A percentile compares a stretch with the other conserved stretches of the same genome.
These are phyloP conservation scores for Conus ventricosus DNA, from an alignment of 1,140 invertebrate genomes.

Conservation along the genomic window DNA sequence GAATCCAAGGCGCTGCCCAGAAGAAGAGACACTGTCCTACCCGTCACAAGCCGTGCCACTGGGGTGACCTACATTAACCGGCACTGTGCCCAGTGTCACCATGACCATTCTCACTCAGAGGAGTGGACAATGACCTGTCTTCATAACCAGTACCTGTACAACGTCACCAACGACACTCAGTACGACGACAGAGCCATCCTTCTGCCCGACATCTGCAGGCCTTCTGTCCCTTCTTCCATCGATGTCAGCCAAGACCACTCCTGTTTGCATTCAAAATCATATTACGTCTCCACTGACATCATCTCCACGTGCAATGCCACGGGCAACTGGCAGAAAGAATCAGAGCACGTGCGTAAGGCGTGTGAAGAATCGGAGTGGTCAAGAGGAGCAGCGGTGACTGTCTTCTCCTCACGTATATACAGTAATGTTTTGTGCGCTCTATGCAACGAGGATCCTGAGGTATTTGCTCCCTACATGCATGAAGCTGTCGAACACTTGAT, in stretches of 20 bases:
- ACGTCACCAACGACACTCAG: background rate
- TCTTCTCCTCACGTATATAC: background rate
- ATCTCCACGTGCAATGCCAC: slow-evolving; percentile 12
- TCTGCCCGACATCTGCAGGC: background rate
- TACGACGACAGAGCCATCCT: background rate
- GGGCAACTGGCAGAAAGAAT: background rate
- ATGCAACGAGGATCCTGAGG: background rate
- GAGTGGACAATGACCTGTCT: background rate
- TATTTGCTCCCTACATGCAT: too few species aligned
- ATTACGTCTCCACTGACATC: background rate
- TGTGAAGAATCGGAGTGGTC: slow-evolving; percentile 15
- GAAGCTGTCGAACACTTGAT: too few species aligned
- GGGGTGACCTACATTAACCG: background rate
- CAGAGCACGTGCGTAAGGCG: background rate
- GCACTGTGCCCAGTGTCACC: background rate
- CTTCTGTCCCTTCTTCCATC: background rate
- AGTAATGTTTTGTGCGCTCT: background rate
- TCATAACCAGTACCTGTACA: slow-evolving; percentile 14
- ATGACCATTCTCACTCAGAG: background rate
- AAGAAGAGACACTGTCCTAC: background rate
- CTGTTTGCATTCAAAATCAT: background rate
- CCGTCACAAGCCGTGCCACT: background rate
- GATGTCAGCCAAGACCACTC: background rate
- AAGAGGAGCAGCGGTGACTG: background rate
- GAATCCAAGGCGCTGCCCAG: background rate